Conservation (phyloP, 2,888 invertebrate species). For the Tiphia femorata region DNA sequence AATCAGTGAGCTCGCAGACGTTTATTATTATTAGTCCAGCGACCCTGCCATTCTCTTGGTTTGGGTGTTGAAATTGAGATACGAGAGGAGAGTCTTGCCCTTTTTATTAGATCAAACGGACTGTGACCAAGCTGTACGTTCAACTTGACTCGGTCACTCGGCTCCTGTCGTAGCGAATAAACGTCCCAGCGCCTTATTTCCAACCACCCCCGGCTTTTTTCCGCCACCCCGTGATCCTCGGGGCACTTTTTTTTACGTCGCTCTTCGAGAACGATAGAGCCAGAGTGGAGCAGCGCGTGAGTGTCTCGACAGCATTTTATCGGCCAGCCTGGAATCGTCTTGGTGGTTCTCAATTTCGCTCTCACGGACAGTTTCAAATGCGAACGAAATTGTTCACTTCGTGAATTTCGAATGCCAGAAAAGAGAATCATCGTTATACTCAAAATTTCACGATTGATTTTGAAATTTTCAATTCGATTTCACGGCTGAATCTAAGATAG, state of each 20-base stretch:
- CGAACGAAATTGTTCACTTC: no score
- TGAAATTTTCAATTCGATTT: no score
- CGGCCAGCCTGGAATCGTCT: conserved; percentile 45
- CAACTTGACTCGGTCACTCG: conserved; percentile 63
- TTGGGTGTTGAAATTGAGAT: conserved; percentile 38
- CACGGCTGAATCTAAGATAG: no score
- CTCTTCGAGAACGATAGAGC: no score
- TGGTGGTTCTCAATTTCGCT: conserved; percentile 45
- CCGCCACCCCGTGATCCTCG: conserved; percentile 22
- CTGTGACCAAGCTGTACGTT: conserved; percentile 62
- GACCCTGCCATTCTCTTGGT: no score
- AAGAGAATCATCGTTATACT: no score
- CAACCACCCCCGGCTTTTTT: conserved; percentile 22
- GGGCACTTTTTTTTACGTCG: conserved; percentile 46
- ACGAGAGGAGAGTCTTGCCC: conserved; percentile 46
- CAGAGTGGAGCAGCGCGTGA: conserved; percentile 35
- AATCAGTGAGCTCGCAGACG: no score
- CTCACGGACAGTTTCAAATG: no score
- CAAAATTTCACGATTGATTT: no score
- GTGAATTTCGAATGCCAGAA: no score
- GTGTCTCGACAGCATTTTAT: conserved; percentile 47
- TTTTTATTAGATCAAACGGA: conserved; percentile 61
- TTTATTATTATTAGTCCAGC: no score
- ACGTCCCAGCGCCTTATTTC: conserved; percentile 48
- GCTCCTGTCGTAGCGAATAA: conserved; percentile 63